Evolutionary conservation across 2,888 invertebrate genomes (phyloP), one percentile per base, ranked within the genome.

Genomic region (Hypomecis punctinalis): DNA sequence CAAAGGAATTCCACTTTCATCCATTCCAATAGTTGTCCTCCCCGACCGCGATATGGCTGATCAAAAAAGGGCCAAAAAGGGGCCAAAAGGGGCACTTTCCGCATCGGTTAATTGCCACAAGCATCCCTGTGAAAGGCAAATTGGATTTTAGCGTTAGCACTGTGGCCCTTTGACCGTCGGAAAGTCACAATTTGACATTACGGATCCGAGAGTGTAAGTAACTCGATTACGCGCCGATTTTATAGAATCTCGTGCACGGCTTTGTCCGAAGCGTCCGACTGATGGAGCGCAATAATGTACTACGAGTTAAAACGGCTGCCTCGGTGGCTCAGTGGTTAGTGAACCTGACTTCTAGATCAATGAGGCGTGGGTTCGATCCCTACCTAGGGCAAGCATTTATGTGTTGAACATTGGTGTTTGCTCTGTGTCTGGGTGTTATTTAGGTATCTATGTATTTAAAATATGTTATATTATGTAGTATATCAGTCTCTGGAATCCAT

Each of bases 31-130:
- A 82, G 83, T 83, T 80, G 78, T 78, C 74, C 80, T 69, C 74
- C 73, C 74, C 67, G 56, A 76, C 76, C 76, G 68, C 73, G 73
- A 77, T 76, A 76, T 76, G 70, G 73, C 78, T 79, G 81, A 81
- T 81, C 80, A 78, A 81, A 81, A 81, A 81, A 79, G 67, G 70
- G 72, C 62, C 71, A 59, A 59, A 59, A 56, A 56, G 56, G 56
- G 47, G 46, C 47, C 39, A 47, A 40, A 83, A 84, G 85, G 81
- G 82, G 85, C 86, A 88, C 87, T 89, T 90, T 90, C 85, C 89
- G 88, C 90, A 82, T 84, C 88, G 84, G 81, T 90, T 91, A 90
- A 90, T 91, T 90, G 90, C 84, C 83, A 82, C 85, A 84, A 88
- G 85, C 88, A 83, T 87, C 77, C 81, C 82, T 82, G 78, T 83